Percentiles rank a stretch among this genome's conserved stretches.
phyloP scores from a whole-genome alignment of 2,888 invertebrate genomes.

The Dicyrtomina minuta region DNA sequence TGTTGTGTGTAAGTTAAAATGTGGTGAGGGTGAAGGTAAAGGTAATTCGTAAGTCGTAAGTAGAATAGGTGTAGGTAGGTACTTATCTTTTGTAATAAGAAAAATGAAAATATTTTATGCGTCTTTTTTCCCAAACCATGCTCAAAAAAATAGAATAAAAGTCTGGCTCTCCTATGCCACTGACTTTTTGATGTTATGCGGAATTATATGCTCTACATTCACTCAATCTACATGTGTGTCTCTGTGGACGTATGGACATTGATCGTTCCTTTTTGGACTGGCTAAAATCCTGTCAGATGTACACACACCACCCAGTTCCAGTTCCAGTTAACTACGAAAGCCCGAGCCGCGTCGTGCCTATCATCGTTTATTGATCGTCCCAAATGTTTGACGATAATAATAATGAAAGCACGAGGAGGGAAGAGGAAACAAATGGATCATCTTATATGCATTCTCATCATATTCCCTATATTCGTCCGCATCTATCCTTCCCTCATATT shows the following conservation, averaged over 20 bases:
- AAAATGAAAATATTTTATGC: not conserved
- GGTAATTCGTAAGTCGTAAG: too few relatives aligned
- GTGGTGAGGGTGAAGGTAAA: too few relatives aligned
- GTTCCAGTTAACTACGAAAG: not conserved
- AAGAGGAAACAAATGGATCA: slow-evolving; percentile 17
- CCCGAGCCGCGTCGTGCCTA: slow-evolving; percentile 28
- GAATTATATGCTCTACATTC: slow-evolving; percentile 6
- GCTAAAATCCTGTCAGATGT: slow-evolving; percentile 9
- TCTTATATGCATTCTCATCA: not conserved
- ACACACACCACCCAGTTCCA: not conserved
- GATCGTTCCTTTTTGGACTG: slow-evolving; percentile 6
- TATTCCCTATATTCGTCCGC: not conserved
- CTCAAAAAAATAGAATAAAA: not conserved
- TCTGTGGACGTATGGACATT: too few relatives aligned
- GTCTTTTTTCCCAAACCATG: not conserved
- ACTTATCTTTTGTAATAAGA: too few relatives aligned
- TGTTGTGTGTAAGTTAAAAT: too few relatives aligned
- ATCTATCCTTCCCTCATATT: not conserved
- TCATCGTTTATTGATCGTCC: slow-evolving; percentile 36
- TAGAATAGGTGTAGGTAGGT: too few relatives aligned
- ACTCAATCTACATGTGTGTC: slow-evolving; percentile 8
- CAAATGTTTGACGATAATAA: slow-evolving; percentile 14
- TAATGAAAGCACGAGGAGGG: not conserved
- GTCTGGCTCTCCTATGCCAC: too few relatives aligned
- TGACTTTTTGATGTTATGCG: not conserved